Evolutionary conservation across 2,888 invertebrate genomes (phyloP), one percentile per base, ranked within the genome.

Genomic region (Zootermopsis nevadensis): DNA sequence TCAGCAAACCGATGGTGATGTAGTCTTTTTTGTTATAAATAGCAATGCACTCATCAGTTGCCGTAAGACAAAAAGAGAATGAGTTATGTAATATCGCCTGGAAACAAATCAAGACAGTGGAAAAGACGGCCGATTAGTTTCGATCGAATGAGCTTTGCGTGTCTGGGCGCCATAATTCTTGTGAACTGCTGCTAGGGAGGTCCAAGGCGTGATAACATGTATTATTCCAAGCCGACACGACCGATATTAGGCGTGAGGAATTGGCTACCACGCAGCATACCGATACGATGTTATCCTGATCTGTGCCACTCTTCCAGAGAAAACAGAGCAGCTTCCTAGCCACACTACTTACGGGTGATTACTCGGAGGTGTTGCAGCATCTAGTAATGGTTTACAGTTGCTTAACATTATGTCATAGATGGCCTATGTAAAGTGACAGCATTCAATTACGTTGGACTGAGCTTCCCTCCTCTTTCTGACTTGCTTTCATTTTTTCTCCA

Each of bases 141-240:
- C 81, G 80, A 83, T 83, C 83, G 76, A 80, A 24, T 67, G 76
- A 72, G 80, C 31, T 67, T 80, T 79, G 83, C 83, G 81, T 83
- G 83, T 42, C 76, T 60, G 60, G 27, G 22, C 53, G 81, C 81
- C 55, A 83, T 83, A 83, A 83, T 74, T 83, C 83, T 83, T 81
- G 55, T 24, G 48, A 69, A 42, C 48, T 31, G 53, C 6, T 53
- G 55, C 76, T 77, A 77, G 82, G 79, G 79, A 82, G 82, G 82
- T 82, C 82, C 69, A 33, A 60, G 82, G 74, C 72, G 74, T 74
- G 82, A 74, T 81, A 81, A 38, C 27, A 19, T 19, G 80, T 67
- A 60, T 31, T 6, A 10, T 30, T 22, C 22, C n/a, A 35, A n/a
- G 38, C 55, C 79, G 38, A 1, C 60, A 53, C 55, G 53, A 19